phyloP scores from a whole-genome alignment of 2,797 vertebrate genomes.

The Cossypha caffra region DNA sequence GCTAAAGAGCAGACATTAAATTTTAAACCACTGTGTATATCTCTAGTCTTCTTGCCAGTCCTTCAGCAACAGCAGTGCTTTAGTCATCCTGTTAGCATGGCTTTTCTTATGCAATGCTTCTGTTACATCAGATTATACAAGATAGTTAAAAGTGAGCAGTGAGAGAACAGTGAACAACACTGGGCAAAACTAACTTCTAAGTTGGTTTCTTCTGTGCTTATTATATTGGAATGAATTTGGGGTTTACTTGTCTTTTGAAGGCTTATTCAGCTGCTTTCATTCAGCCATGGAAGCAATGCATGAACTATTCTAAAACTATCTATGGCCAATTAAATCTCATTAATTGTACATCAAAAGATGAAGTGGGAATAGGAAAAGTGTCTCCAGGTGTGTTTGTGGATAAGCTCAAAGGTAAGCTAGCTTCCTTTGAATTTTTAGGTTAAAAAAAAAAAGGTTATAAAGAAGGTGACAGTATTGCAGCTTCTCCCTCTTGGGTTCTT shows the following conservation, averaged over 20 bases:
- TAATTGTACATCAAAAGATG: not conserved
- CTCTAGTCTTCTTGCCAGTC: not conserved
- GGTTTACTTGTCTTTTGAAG: not conserved
- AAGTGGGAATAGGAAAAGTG: not conserved
- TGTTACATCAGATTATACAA: not conserved
- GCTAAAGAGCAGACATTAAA: constrained; percentile 30
- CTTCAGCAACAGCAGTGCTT: not conserved
- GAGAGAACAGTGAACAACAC: not conserved
- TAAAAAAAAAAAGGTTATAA: not conserved
- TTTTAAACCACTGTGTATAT: not conserved
- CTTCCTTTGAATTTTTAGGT: not conserved
- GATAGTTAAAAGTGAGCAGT: not conserved
- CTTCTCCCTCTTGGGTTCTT: not conserved
- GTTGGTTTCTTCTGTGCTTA: not conserved
- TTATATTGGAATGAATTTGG: not conserved
- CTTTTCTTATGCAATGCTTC: not conserved
- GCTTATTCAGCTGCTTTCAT: not conserved
- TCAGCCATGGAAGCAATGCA: not conserved
- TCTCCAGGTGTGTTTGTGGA: not conserved
- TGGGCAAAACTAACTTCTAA: not conserved
- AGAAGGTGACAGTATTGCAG: not conserved
- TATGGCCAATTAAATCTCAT: not conserved
- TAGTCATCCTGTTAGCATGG: not conserved
- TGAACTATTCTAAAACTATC: not conserved
- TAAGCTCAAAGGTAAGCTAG: not conserved